These are phyloP conservation scores for Chinchilla lanigera DNA, from an alignment of 2,113 vertebrate species.

Conservation along the genomic window DNA sequence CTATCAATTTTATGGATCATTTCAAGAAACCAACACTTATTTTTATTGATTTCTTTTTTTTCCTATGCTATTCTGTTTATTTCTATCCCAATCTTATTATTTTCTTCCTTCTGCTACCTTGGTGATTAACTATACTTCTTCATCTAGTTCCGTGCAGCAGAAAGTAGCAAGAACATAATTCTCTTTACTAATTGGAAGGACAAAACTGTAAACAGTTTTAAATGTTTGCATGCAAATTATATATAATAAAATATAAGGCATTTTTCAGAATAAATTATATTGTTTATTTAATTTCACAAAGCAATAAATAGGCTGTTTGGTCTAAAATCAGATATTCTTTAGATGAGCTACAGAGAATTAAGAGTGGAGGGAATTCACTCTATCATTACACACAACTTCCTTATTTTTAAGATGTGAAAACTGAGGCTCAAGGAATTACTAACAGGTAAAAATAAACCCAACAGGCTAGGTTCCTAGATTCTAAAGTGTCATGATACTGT, in stretches of 20 bases:
- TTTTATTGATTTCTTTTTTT: neutral
- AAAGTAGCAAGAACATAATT: neutral
- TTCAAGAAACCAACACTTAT: neutral
- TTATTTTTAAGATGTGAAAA: neutral
- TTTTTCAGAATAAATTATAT: neutral
- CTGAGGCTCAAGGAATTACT: neutral
- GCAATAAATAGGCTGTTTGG: neutral
- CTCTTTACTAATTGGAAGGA: neutral
- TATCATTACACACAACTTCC: neutral
- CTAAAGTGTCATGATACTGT: neutral
- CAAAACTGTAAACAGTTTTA: neutral
- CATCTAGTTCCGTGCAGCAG: neutral
- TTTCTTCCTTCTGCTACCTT: neutral
- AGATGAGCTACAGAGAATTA: neutral
- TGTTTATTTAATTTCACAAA: neutral
- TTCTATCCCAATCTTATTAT: neutral
- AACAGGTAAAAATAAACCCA: neutral
- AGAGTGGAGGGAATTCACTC: neutral
- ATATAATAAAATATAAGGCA: neutral
- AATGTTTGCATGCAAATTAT: neutral
- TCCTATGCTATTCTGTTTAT: neutral
- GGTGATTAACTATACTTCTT: neutral
- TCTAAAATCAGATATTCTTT: neutral
- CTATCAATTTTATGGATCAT: neutral
- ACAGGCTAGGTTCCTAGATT: neutral